These are phyloP conservation scores for Drosophila melanogaster DNA, from an alignment of 1,140 invertebrate genomes.

Conservation along the genomic window Release_6_plus_ISO1_MT NC_004354.4:15025501-15026000, in stretches of 20 bases:
- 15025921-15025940: slow-evolving; percentile 64
- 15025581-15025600: too few species aligned
- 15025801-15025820: slow-evolving; percentile 35
- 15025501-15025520: too few species aligned
- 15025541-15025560: too few species aligned
- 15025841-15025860: slow-evolving; percentile 19
- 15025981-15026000: not conserved
- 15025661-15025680: too few species aligned
- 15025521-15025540: too few species aligned
- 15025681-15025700: not conserved
- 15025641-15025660: too few species aligned
- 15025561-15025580: too few species aligned
- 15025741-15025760: slow-evolving; percentile 14
- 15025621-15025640: not conserved
- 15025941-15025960: slow-evolving; percentile 75
- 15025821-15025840: slow-evolving; percentile 34
- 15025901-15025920: not conserved
- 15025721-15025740: not conserved
- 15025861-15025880: slow-evolving; percentile 3
- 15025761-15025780: slow-evolving; percentile 1
- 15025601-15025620: not conserved
- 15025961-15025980: not conserved
- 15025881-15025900: not conserved
- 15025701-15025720: not conserved
- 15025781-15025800: slow-evolving; percentile 34